A percentile compares a stretch with the other conserved stretches of the same genome.
Evolutionary conservation across 2,797 vertebrate species (phyloP).

Genomic region (Myioborus miniatus): DNA sequence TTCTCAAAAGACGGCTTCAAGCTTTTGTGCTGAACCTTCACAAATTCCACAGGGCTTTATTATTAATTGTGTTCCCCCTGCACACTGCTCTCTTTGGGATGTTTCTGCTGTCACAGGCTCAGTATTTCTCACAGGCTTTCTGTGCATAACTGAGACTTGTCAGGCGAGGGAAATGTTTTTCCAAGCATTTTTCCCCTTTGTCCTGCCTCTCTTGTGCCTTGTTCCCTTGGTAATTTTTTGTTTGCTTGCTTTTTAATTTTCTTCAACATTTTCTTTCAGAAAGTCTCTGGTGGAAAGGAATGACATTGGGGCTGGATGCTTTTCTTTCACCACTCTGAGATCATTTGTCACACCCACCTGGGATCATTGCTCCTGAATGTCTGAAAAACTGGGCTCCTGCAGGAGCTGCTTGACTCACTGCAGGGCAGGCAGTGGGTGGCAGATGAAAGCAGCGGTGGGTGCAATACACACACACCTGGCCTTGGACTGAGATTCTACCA

Average conservation of each 20-base stretch:
- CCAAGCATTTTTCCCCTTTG: conserved; percentile 29
- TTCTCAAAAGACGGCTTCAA: conserved; percentile 64
- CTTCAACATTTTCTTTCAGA: not conserved
- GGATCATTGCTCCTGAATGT: not conserved
- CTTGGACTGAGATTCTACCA: not conserved
- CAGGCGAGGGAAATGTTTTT: conserved; percentile 50
- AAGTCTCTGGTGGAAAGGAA: not conserved
- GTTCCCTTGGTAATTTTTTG: conserved; percentile 59
- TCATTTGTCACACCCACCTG: not conserved
- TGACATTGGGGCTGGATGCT: not conserved
- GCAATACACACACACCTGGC: not conserved
- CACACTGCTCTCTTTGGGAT: conserved; percentile 51
- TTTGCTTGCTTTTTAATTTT: conserved; percentile 43
- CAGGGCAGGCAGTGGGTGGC: not conserved
- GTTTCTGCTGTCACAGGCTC: conserved; percentile 63
- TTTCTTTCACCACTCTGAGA: not conserved
- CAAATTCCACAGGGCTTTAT: conserved; percentile 64
- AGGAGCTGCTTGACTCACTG: not conserved
- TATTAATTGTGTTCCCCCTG: conserved; percentile 51
- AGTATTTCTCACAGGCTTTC: conserved; percentile 44
- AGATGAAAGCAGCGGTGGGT: not conserved
- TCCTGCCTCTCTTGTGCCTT: not conserved
- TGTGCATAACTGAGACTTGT: conserved; percentile 47
- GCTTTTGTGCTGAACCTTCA: conserved; percentile 69
- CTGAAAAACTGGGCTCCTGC: not conserved